Base-by-base conservation (phyloP, 2,888 invertebrate species). In the Linnaemya vulpina region DNA sequence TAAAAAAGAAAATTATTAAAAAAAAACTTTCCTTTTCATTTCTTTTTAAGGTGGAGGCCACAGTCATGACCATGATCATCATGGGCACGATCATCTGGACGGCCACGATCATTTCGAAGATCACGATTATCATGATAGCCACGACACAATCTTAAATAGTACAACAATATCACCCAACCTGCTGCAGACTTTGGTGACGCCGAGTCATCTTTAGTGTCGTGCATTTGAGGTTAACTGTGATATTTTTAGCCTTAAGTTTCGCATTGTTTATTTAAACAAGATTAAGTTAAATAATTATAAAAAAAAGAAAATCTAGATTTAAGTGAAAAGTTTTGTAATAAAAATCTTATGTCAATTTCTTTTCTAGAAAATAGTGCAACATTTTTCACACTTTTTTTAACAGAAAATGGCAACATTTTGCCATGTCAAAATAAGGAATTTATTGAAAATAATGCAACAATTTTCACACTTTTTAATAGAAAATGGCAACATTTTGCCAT, bases 41-140 rank as follows among this genome's bases (percentile, higher is more conserved):
- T n/a, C n/a, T 0, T 30, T 40, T 75, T 17, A 17, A 85, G 84
- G 82, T 68, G 84, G 63, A 46, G 81, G 78, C 15, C 79, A 79
- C 49, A 55, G 49, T 22, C 63, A 79, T 25, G 62, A 78, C n/a
- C 55, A 43, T 5, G 60, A 30, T 22, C 65, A 43, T 4, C 60
- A 35, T 20, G 62, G 43, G 10, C 77, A 78, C 15, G 68, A 62
- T 22, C 58, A 53, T 15, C 15, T 15, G 43, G 35, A 62, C 30
- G 13, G 20, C 20, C 11, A 70, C 15, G 63, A 30, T 30, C 30
- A 30, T 30, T n/a, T n/a, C n/a, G n/a, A n/a, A n/a, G n/a, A 60
- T 9, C 79, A 79, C 10, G 70, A 71, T 17, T 51, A 49, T 11
- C 17, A 13, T 20, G 38, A 70, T 20, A 30, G 17, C 35, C 13